Conservation (phyloP, 2,113 vertebrate species). For the Ctenomys sociabilis region DNA sequence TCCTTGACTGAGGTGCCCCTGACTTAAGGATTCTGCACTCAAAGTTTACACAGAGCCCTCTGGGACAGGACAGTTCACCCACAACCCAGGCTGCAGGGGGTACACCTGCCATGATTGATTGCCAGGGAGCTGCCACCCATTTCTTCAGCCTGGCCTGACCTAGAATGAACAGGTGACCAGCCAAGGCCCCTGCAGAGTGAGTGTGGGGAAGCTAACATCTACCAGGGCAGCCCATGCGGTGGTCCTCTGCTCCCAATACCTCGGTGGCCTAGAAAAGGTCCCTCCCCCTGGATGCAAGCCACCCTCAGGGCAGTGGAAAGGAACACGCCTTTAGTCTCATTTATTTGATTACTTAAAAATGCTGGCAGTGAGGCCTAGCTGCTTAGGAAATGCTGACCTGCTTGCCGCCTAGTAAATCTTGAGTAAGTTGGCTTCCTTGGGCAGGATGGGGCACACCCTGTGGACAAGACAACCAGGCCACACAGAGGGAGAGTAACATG, state of each 20-base stretch:
- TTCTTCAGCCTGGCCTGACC: rapidly evolving
- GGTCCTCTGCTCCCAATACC: not conserved
- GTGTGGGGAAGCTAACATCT: not conserved
- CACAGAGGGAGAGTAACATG: rapidly evolving
- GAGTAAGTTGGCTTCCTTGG: rapidly evolving
- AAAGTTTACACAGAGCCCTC: rapidly evolving
- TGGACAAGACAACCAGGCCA: rapidly evolving
- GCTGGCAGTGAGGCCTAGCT: rapidly evolving
- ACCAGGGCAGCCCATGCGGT: not conserved
- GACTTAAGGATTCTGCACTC: rapidly evolving
- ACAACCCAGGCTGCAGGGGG: not conserved
- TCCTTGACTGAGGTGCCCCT: not conserved
- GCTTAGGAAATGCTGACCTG: not conserved
- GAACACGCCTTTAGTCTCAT: not conserved
- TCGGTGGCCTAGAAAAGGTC: rapidly evolving
- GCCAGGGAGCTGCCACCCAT: not conserved
- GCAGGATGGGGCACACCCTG: not conserved
- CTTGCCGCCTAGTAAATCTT: not conserved
- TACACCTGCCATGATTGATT: rapidly evolving
- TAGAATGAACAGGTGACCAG: not conserved
- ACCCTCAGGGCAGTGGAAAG: rapidly evolving
- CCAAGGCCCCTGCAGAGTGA: too few species aligned
- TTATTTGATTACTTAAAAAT: not conserved
- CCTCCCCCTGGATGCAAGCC: not conserved
- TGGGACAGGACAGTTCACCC: too few species aligned